Percentiles rank a stretch among this genome's conserved stretches.
Evolutionary conservation across 2,888 invertebrate species (phyloP).

Genomic region (Ormyrus thymus): DNA sequence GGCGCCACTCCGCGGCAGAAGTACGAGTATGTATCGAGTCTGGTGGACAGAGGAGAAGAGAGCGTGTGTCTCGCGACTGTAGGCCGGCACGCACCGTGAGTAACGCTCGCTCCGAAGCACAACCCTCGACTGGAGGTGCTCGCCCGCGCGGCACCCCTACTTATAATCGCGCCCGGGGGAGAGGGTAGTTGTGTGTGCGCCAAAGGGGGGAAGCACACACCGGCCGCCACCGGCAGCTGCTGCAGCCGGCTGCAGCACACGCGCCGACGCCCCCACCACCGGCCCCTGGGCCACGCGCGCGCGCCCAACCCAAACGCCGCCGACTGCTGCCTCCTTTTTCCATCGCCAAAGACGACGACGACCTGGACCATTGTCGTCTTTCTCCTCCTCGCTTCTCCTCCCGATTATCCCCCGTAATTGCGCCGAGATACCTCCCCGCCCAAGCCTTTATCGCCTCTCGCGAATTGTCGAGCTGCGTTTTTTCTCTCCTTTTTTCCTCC

Average conservation of each 20-base stretch:
- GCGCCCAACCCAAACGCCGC: constrained; percentile 11
- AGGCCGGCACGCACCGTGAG: too few species aligned
- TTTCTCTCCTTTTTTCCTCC: background rate
- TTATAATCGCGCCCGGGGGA: constrained; percentile 69
- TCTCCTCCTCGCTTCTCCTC: too few species aligned
- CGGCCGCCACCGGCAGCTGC: constrained; percentile 47
- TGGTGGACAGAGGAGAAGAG: too few species aligned
- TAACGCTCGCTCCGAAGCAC: constrained; percentile 61
- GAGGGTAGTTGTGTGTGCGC: constrained; percentile 55
- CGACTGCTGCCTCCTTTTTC: constrained; percentile 10
- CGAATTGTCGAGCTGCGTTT: background rate
- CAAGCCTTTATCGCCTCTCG: too few species aligned
- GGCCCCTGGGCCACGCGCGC: constrained; percentile 50
- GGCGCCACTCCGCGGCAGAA: constrained; percentile 51
- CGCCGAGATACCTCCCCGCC: too few species aligned
- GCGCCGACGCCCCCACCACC: constrained; percentile 52
- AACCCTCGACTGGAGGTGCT: constrained; percentile 75
- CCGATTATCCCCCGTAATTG: too few species aligned
- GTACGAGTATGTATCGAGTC: background rate
- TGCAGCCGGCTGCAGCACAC: constrained; percentile 44
- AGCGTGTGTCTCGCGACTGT: too few species aligned
- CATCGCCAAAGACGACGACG: background rate
- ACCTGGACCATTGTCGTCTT: too few species aligned
- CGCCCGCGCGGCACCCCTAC: constrained; percentile 71
- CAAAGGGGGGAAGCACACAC: constrained; percentile 62